These are phyloP conservation scores for Pseudopleuronectes americanus DNA, from an alignment of 2,797 vertebrate species.

Conservation along the genomic window DNA sequence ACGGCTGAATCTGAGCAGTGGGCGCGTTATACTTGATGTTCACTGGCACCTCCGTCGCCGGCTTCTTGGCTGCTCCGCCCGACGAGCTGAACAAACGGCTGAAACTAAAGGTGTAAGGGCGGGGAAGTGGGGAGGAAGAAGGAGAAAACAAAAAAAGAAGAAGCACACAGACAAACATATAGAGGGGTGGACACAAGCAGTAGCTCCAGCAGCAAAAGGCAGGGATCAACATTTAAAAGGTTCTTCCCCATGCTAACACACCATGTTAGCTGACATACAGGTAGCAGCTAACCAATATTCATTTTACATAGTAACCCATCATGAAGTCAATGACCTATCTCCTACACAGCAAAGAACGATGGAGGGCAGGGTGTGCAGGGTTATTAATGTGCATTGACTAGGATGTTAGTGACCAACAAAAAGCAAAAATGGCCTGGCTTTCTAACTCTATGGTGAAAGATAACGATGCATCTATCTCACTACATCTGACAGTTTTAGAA, in stretches of 20 bases:
- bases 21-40: conserved; percentile 98
- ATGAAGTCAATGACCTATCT: background rate
- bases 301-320: background rate
- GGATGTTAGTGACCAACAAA: conserved; percentile 75
- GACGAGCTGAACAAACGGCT: conserved; percentile 98
- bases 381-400: conserved; percentile 63
- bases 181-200: conserved; percentile 80
- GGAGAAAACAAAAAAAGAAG: background rate
- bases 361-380: conserved; percentile 43
- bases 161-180: conserved; percentile 74
- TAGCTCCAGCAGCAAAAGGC: conserved; percentile 67
- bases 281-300: conserved; percentile 6
- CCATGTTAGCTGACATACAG: conserved; percentile 54
- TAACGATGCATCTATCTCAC: too few species aligned
- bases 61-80: conserved; percentile 90
- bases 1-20: conserved; percentile 94
- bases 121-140: conserved; percentile 40
- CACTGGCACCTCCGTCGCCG: conserved; percentile 90
- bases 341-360: conserved; percentile 9
- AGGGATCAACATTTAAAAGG: conserved; percentile 65
- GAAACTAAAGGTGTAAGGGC: conserved; percentile 87
- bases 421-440: conserved; percentile 48
- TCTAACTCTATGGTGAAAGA: background rate
- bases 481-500: background rate
- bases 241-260: conserved; percentile 47